phyloP scores from a whole-genome alignment of 1,140 invertebrate species.

The Heliconius hewitsoni region DNA sequence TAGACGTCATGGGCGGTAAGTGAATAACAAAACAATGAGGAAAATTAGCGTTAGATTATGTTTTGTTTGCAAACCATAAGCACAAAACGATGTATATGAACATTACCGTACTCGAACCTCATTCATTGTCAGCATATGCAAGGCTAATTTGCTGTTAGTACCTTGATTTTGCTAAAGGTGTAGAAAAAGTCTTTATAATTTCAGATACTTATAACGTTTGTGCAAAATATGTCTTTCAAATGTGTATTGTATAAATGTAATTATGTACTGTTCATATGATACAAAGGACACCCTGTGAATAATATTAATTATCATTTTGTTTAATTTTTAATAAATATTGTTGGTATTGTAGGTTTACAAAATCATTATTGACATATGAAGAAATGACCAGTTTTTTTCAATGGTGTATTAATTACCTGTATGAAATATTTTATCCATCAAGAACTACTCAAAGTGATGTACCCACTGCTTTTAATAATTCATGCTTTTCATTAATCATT shows the following conservation, averaged over 20 bases:
- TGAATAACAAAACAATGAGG: constrained; percentile 39
- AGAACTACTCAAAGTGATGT: constrained; percentile 56
- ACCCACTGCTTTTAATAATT: constrained; percentile 31
- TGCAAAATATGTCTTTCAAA: neutral
- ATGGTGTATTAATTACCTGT: constrained; percentile 54
- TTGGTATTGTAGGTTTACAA: constrained; percentile 6
- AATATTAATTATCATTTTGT: neutral
- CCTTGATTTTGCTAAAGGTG: neutral
- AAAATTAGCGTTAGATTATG: constrained; percentile 25
- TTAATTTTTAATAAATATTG: neutral
- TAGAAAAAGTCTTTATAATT: neutral
- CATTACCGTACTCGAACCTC: neutral
- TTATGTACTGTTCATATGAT: neutral
- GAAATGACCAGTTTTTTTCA: constrained; percentile 58
- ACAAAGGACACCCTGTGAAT: neutral
- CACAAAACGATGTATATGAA: constrained; percentile 21
- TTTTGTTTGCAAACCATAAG: constrained; percentile 22
- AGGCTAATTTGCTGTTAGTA: constrained; percentile 18
- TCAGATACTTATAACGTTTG: neutral
- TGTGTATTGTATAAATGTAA: neutral
- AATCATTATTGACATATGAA: neutral
- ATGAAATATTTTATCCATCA: constrained; percentile 46
- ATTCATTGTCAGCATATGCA: constrained; percentile 16
- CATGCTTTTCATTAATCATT: constrained; percentile 17
- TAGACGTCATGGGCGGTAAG: constrained; percentile 67